Percentiles rank a stretch among this genome's conserved stretches.
Conservation (phyloP, 2,797 vertebrate genomes). For the Sebastes steindachneri region DNA sequence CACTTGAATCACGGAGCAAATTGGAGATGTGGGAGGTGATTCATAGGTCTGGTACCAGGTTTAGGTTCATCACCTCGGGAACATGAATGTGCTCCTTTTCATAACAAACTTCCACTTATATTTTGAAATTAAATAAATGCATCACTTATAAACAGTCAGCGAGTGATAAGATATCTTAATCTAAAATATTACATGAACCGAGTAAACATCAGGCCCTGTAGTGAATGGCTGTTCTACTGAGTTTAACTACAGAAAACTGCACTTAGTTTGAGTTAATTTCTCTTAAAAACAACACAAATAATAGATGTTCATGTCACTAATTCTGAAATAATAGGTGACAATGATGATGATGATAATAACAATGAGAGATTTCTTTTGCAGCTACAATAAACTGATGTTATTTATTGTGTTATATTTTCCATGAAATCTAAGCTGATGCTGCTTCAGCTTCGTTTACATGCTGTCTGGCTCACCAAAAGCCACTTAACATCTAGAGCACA, state of each 20-base stretch:
- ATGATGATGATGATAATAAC: neutral
- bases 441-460: constrained; percentile 30
- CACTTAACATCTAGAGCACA: constrained; percentile 31
- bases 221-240: neutral
- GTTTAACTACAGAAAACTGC: neutral
- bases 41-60: neutral
- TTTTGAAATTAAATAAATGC: too few relatives aligned
- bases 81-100: neutral
- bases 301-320: neutral
- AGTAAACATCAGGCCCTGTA: neutral
- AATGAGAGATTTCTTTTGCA: neutral
- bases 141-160: too few relatives aligned
- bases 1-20: neutral
- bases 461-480: constrained; percentile 26
- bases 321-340: neutral
- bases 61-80: neutral
- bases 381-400: neutral
- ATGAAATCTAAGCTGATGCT: constrained; percentile 4
- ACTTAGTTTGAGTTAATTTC: neutral
- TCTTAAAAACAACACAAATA: neutral
- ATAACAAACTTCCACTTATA: neutral
- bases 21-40: neutral
- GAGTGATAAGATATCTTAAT: neutral
- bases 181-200: neutral
- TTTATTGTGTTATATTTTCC: neutral